Base-by-base conservation (phyloP, 92 coral and sea anemone genomes). In the Siderastrea radians region DNA sequence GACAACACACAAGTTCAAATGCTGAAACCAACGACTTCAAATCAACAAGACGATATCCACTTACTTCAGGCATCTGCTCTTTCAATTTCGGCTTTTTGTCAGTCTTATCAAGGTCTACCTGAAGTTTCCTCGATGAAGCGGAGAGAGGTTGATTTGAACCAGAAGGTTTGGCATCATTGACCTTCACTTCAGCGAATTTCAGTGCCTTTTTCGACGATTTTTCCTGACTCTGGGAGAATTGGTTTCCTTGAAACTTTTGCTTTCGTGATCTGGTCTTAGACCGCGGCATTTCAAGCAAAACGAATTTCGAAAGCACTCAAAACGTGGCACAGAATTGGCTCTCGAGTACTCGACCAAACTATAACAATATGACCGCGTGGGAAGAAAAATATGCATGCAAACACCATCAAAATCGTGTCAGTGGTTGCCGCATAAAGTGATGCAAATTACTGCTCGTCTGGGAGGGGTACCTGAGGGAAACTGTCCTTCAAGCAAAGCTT, bases 261-360 rank as follows among this genome's bases (percentile, higher is more conserved):
- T 76, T 76, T 54, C 64, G 81, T 49, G 81, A 49, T 76, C 48
- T 76, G 4, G 64, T 26, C 5, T 66, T 11, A 76, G 81, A 51
- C 50, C 81, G 66, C 46, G 81, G 81, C 81, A 76, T 76, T 59
- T 59, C 63, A 59, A 59, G 15, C 63, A 12, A 12, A 13, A 59
- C 0, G 6, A 59, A 59, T 59, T 7, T 6, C 14, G 63, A 59
- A 12, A 59, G 1, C 63, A 59, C 63, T 7, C 12, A 12, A 6
- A 59, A 59, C 16, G 12, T 59, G 15, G 63, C 63, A 3, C 15
- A 59, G 3, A 52, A 59, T 7, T 12, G 15, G 63, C 15, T 59
- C 12, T 59, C 10, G 63, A 0, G 57, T 53, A 53, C 57, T 53
- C 57, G 10, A 59, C 10, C 63, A 59, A 9, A 59, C 12, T 59